Conservation (phyloP, 2,113 vertebrate genomes). For the rat (Rattus norvegicus) region GRCr8 NC_086028.1:70888501-70889000, state of each 20-base stretch:
- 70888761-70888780: slow-evolving; percentile 97
- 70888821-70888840: not conserved
- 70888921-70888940: slow-evolving; percentile 42
- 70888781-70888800: slow-evolving; percentile 88
- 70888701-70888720: slow-evolving; percentile 93
- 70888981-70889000: not conserved
- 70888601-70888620: slow-evolving; percentile 63
- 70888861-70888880: slow-evolving; percentile 53
- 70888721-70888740: slow-evolving; percentile 97
- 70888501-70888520: too few species aligned
- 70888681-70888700: slow-evolving; percentile 96
- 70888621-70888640: slow-evolving; percentile 88
- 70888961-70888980: not conserved
- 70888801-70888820: not conserved
- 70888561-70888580: not conserved
- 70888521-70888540: not conserved
- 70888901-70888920: slow-evolving; percentile 45
- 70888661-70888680: slow-evolving; percentile 97
- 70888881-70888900: slow-evolving; percentile 47
- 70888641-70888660: slow-evolving; percentile 97
- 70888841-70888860: not conserved
- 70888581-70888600: not conserved
- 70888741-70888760: slow-evolving; percentile 98
- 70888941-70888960: not conserved
- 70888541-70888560: slow-evolving; percentile 7